Conservation (phyloP, 2,113 vertebrate species). For the Platanista minor region DNA sequence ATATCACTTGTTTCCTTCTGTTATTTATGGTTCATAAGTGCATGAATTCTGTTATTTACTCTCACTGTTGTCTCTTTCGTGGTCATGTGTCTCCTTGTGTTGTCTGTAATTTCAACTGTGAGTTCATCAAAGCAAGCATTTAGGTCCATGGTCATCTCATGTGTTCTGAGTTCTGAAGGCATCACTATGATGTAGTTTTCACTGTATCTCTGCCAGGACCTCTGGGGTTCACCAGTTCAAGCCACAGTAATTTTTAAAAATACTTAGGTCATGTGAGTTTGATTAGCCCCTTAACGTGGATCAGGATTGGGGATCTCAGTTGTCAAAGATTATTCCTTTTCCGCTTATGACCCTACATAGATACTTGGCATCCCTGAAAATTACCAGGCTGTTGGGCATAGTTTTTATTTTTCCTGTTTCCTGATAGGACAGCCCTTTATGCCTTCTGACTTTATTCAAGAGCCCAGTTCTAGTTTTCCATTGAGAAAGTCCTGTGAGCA, state of each 20-base stretch:
- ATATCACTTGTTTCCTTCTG: neutral
- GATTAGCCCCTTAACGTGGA: neutral
- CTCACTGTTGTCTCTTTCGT: accelerated
- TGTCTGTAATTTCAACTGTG: neutral
- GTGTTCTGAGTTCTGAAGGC: neutral
- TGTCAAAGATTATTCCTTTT: neutral
- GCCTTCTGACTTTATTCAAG: neutral
- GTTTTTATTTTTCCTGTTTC: neutral
- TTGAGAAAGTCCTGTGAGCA: neutral
- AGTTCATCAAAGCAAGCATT: neutral
- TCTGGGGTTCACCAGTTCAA: neutral
- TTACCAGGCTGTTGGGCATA: neutral
- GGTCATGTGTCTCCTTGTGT: neutral
- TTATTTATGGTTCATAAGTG: neutral
- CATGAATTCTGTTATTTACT: neutral
- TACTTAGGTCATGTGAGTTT: neutral
- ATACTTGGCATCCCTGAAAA: neutral
- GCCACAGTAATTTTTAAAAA: neutral
- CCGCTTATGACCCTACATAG: neutral
- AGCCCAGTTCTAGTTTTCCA: neutral
- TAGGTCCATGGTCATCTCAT: neutral
- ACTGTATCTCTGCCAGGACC: neutral
- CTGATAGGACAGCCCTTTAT: neutral
- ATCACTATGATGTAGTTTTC: neutral
- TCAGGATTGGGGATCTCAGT: neutral